These are phyloP conservation scores for Epistrophe grossulariae DNA, from an alignment of 2,888 invertebrate genomes.

Conservation along the genomic window DNA sequence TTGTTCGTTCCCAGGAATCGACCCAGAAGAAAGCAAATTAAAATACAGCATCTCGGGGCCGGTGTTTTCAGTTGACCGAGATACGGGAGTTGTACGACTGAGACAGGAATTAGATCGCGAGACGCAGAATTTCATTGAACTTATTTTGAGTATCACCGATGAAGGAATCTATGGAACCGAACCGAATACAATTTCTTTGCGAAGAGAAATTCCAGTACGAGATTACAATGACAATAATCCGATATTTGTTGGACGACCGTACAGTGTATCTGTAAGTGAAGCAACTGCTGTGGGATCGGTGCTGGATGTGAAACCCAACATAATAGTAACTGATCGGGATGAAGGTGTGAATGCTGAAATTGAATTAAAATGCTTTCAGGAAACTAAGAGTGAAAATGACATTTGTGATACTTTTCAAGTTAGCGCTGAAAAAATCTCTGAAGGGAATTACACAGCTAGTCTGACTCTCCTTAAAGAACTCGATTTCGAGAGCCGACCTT, in stretches of 20 bases:
- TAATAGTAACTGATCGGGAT: slow-evolving; percentile 89
- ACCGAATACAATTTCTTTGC: slow-evolving; percentile 91
- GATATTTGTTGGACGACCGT: slow-evolving; percentile 89
- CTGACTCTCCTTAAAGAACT: slow-evolving; percentile 88
- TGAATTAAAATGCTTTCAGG: slow-evolving; percentile 87
- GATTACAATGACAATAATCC: slow-evolving; percentile 94
- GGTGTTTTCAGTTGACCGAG: slow-evolving; percentile 90
- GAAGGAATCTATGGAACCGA: slow-evolving; percentile 89
- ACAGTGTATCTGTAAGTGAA: slow-evolving; percentile 89
- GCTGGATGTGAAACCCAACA: slow-evolving; percentile 86
- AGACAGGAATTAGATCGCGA: slow-evolving; percentile 90
- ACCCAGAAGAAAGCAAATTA: slow-evolving; percentile 90
- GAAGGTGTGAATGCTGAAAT: slow-evolving; percentile 90
- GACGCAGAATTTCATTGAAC: slow-evolving; percentile 88
- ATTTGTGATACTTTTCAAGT: slow-evolving; percentile 89
- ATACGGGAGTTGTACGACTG: slow-evolving; percentile 90
- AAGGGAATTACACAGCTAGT: slow-evolving; percentile 89
- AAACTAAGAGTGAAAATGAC: slow-evolving; percentile 86
- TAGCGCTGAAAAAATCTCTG: slow-evolving; percentile 87
- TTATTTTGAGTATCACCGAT: slow-evolving; percentile 93
- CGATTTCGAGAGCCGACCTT: slow-evolving; percentile 91
- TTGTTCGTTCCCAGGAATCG: slow-evolving; percentile 85
- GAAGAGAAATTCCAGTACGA: slow-evolving; percentile 90
- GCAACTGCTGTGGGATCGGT: slow-evolving; percentile 87
- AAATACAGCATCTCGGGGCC: slow-evolving; percentile 93